Base-by-base conservation (phyloP, 2,797 vertebrate genomes). In the Manis pentadactyla region DNA sequence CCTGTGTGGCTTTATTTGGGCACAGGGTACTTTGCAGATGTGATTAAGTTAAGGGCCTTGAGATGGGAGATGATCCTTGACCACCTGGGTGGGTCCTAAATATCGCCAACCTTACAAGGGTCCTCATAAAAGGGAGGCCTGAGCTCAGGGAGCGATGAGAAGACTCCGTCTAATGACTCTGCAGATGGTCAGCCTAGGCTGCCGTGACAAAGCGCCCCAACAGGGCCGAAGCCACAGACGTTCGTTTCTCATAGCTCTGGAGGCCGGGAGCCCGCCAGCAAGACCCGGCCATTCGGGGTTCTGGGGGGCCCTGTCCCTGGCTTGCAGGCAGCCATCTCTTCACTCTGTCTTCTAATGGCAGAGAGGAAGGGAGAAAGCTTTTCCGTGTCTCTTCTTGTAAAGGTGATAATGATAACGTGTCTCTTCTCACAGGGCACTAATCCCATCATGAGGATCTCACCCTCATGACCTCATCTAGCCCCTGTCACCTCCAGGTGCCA, bases 171-270 rank as follows among this genome's bases (percentile, higher is more conserved):
- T 9, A 3, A 4, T 0, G 37, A 46, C 46, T 34, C n/a, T 7
- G n/a, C 23, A 21, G n/a, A 13, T 7, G 71, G 29, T 25, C 21
- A 29, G 66, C 17, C 7, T 5, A 0, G 25, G 53, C 34, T 61
- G 74, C 10, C 9, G 0, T 37, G 8, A 7, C 5, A 13, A 37
- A 31, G 17, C 21, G 3, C 29, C 49, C 15, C 12, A 0, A 3
- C 8, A 2, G 15, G 12, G 31, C 39, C 17, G 31, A 4, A 17
- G 11, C 37, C 14, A 3, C 57, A 25, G 14, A 55, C 18, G 2
- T 7, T 1, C 4, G 12, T 46, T 5, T 29, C 81, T 85, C 71
- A 11, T 15, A 1, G 2, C 17, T 19, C 64, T 7, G 23, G 61
- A 29, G 71, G 37, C 46, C 6, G 17, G 29, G 27, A 12, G 37